Evolutionary conservation across 2,888 invertebrate species (phyloP).

Genomic region (Beris morrisii): DNA sequence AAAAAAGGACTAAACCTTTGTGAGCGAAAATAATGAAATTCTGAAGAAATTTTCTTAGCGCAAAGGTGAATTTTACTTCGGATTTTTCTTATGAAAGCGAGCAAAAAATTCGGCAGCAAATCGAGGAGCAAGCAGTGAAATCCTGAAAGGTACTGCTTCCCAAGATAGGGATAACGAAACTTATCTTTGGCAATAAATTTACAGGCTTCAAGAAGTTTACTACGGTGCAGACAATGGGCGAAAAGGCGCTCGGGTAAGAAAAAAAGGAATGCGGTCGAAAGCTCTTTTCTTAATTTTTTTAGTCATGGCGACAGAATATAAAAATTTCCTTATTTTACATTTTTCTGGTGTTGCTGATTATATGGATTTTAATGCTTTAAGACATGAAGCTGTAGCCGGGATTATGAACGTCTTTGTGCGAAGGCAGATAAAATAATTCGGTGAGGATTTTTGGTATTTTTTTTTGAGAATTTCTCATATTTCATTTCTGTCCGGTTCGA

Average conservation of each 20-base stretch:
- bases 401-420: too few relatives aligned
- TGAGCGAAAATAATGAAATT: constrained; percentile 22
- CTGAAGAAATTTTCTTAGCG: constrained; percentile 6
- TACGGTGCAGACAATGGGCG: constrained; percentile 21
- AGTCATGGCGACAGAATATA: constrained; percentile 24
- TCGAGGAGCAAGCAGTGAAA: not conserved
- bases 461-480: not conserved
- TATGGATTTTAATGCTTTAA: not conserved
- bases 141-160: not conserved
- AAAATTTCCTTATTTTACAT: constrained; percentile 12
- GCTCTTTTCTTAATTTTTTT: constrained; percentile 1
- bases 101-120: not conserved
- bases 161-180: constrained; percentile 8
- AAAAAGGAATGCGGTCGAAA: constrained; percentile 6
- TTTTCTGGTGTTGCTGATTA: not conserved
- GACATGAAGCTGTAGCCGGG: not conserved
- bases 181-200: constrained; percentile 31
- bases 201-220: constrained; percentile 22
- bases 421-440: not conserved
- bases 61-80: constrained; percentile 27
- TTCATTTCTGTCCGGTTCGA: too few relatives aligned
- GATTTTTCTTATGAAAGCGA: constrained; percentile 3
- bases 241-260: not conserved
- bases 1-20: not conserved
- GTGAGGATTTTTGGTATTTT: constrained; percentile 1